phyloP scores from a whole-genome alignment of 2,113 vertebrate genomes.

The Pelodiscus sinensis region DNA sequence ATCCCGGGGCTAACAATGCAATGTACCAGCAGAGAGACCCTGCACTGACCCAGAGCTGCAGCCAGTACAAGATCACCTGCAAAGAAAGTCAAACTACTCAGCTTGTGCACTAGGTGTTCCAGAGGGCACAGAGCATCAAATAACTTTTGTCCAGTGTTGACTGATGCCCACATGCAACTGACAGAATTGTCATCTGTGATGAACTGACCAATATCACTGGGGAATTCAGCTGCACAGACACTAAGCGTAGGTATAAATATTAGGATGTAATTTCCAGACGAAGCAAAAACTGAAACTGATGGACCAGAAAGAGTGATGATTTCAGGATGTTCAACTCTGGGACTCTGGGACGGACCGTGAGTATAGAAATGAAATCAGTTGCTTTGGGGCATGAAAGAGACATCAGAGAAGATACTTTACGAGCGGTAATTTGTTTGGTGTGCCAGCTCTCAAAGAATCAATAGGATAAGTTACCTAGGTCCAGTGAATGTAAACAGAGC shows the following conservation, averaged over 20 bases:
- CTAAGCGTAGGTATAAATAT: neutral
- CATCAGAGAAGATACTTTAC: neutral
- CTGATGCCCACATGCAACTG: neutral
- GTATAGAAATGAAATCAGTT: neutral
- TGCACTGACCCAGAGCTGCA: neutral
- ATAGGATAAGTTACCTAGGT: neutral
- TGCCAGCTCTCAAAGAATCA: conserved; percentile 14
- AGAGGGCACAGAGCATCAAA: neutral
- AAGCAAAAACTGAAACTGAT: neutral
- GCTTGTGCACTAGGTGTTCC: neutral
- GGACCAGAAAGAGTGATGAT: neutral
- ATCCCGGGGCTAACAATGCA: neutral
- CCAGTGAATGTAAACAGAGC: neutral
- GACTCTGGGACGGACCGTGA: neutral
- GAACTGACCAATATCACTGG: neutral
- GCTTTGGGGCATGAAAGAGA: conserved; percentile 7
- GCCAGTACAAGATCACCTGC: neutral
- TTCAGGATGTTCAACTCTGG: neutral
- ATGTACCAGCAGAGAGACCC: neutral
- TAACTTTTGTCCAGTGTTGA: neutral
- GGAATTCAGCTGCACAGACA: neutral
- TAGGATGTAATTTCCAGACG: neutral
- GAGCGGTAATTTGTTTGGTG: neutral
- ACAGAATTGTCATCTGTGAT: neutral
- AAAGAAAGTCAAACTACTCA: neutral